A percentile compares a stretch with the other conserved stretches of the same genome.
Evolutionary conservation across 2,113 vertebrate species (phyloP).

Genomic region (Nanorana parkeri): DNA sequence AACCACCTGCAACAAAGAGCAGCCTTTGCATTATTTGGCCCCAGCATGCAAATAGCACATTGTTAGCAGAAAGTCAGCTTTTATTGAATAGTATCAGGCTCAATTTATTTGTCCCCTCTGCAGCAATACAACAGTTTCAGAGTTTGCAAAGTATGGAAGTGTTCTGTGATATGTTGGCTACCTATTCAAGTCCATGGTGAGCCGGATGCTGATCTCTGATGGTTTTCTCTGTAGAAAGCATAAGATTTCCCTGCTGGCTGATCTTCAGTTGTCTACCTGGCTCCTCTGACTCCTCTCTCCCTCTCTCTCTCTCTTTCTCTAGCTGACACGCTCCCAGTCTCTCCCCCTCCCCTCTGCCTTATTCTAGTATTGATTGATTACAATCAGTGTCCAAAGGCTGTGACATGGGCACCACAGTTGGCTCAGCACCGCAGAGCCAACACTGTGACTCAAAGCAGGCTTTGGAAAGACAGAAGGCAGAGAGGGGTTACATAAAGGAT

Average conservation of each 20-base stretch:
- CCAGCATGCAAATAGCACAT: slow-evolving; percentile 16
- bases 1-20: not conserved
- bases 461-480: not conserved
- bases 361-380: slow-evolving; percentile 69
- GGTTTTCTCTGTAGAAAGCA: slow-evolving; percentile 46
- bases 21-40: not conserved
- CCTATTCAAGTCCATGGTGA: slow-evolving; percentile 49
- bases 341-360: slow-evolving; percentile 63
- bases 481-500: not conserved
- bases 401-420: slow-evolving; percentile 69
- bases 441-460: not conserved
- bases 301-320: slow-evolving; percentile 35
- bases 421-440: slow-evolving; percentile 62
- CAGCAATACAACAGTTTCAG: not conserved
- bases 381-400: slow-evolving; percentile 71
- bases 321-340: slow-evolving; percentile 47
- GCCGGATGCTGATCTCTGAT: slow-evolving; percentile 31
- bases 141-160: slow-evolving; percentile 18
- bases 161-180: slow-evolving; percentile 7
- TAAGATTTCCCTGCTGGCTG: slow-evolving; percentile 50
- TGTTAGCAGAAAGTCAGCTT: not conserved
- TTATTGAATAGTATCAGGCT: not conserved
- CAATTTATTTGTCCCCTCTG: not conserved
- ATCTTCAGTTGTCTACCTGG: slow-evolving; percentile 58
- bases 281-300: slow-evolving; percentile 24